phyloP scores from a whole-genome alignment of 2,113 vertebrate genomes.

The Gnathonemus longibarbis region DNA sequence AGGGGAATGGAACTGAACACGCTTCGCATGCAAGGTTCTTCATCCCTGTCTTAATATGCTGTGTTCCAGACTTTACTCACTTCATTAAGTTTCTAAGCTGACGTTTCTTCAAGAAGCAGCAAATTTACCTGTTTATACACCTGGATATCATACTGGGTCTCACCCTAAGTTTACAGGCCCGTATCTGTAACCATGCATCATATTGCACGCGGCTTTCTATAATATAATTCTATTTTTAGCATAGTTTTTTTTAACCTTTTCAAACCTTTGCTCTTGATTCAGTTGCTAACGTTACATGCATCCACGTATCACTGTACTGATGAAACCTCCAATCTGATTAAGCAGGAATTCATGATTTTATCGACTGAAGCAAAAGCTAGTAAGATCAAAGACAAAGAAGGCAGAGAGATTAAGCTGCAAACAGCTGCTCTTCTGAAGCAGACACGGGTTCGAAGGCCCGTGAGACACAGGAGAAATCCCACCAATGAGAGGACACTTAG shows the following conservation, averaged over 20 bases:
- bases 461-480: neutral
- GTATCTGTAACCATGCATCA: neutral
- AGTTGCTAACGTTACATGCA: neutral
- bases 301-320: too few relatives aligned
- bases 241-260: neutral
- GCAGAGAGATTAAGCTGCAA: neutral
- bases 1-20: neutral
- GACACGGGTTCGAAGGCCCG: neutral
- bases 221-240: neutral
- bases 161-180: neutral
- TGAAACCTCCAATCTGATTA: neutral
- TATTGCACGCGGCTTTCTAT: neutral
- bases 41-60: neutral
- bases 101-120: neutral
- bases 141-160: neutral
- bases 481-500: constrained; percentile 15
- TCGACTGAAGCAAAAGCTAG: neutral
- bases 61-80: neutral
- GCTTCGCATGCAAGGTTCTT: neutral
- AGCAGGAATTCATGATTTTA: neutral
- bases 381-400: neutral
- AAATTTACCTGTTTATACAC: neutral
- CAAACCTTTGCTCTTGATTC: neutral
- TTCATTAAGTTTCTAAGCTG: neutral
- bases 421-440: neutral